Percentiles rank a stretch among this genome's conserved stretches.
Conservation (phyloP, 53 echinoderm and acorn worm genomes). For the Patiria pectinifera region DNA sequence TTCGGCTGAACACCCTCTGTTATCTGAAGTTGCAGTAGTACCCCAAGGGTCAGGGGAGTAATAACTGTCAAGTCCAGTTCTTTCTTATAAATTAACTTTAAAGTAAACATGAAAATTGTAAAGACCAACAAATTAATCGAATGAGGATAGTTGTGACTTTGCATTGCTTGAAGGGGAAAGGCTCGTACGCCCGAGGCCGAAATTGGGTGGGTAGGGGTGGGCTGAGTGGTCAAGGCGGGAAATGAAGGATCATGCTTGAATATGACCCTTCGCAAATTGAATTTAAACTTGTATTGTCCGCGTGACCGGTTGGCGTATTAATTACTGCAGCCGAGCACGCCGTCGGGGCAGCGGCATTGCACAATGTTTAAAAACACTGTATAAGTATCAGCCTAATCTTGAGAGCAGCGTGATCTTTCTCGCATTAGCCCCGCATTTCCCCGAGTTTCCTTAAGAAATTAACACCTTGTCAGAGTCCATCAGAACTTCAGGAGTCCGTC, state of each 20-base stretch:
- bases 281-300: neutral
- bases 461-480: conserved; percentile 34
- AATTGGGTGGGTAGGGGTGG: neutral
- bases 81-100: neutral
- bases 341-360: neutral
- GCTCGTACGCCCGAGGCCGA: neutral
- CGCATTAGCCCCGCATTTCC: conserved; percentile 19
- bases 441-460: conserved; percentile 12
- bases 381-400: neutral
- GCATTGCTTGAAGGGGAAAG: neutral
- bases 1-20: neutral
- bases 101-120: neutral
- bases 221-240: neutral
- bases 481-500: neutral
- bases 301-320: neutral
- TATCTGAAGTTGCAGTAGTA: neutral
- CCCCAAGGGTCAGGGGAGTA: neutral
- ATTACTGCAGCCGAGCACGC: neutral
- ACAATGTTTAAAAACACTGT: neutral
- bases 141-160: neutral
- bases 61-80: neutral
- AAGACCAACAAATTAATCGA: neutral
- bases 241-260: neutral
- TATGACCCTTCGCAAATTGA: neutral
- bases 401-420: neutral